Evolutionary conservation across 1,140 invertebrate genomes (phyloP).

Genomic region (Cecropterus lyciades): DNA sequence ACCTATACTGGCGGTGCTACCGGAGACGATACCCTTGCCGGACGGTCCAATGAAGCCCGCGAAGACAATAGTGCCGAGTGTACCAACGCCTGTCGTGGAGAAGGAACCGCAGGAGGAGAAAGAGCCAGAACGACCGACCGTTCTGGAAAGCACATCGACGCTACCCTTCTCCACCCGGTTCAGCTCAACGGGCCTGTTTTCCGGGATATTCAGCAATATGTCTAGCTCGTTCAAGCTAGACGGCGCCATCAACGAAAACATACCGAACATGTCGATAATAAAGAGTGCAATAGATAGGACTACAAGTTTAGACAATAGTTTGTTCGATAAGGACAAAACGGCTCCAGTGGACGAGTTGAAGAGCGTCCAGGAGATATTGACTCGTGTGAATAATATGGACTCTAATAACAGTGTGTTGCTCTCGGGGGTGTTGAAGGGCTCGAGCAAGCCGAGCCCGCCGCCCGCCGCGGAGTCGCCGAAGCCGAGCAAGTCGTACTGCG

Average conservation of each 20-base stretch:
- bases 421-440: slow-evolving; percentile 72
- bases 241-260: slow-evolving; percentile 65
- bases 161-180: slow-evolving; percentile 70
- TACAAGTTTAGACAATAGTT: slow-evolving; percentile 77
- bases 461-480: slow-evolving; percentile 42
- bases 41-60: slow-evolving; percentile 44
- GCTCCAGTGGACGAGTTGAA: slow-evolving; percentile 75
- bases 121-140: slow-evolving; percentile 50
- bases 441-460: slow-evolving; percentile 45
- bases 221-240: slow-evolving; percentile 63
- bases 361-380: slow-evolving; percentile 80
- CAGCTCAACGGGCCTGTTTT: slow-evolving; percentile 73
- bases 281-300: slow-evolving; percentile 83
- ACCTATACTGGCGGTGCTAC: slow-evolving; percentile 56
- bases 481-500: slow-evolving; percentile 52
- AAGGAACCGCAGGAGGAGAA: slow-evolving; percentile 41
- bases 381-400: slow-evolving; percentile 82
- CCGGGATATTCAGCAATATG: slow-evolving; percentile 77
- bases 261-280: slow-evolving; percentile 81
- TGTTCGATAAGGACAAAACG: slow-evolving; percentile 73
- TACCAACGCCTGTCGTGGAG: slow-evolving; percentile 32
- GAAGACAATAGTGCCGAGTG: slow-evolving; percentile 16
- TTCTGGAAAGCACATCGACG: slow-evolving; percentile 29
- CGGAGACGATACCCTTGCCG: slow-evolving; percentile 70
- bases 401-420: slow-evolving; percentile 80